Conservation (phyloP, 2,797 vertebrate species). For the Myioborus melanocephalus region DNA sequence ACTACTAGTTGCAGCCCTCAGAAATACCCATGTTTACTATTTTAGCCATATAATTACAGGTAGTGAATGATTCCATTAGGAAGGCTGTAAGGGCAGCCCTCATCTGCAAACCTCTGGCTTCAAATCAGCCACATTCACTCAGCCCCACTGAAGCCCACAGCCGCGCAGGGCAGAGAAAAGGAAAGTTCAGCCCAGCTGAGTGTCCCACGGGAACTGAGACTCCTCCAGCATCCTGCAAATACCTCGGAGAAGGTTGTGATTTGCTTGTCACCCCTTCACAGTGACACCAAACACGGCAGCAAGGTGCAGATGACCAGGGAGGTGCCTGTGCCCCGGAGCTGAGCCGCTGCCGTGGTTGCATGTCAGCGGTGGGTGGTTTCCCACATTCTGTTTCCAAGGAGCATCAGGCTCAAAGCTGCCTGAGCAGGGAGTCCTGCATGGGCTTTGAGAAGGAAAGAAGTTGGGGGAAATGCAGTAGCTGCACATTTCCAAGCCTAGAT, state of each 20-base stretch:
- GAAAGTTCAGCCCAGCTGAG: not conserved
- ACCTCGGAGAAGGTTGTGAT: not conserved
- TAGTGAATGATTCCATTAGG: constrained; percentile 47
- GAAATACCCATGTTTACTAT: constrained; percentile 46
- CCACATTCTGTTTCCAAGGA: not conserved
- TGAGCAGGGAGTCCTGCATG: not conserved
- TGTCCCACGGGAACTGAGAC: not conserved
- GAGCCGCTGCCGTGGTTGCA: not conserved
- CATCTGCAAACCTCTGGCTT: not conserved
- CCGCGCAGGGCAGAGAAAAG: not conserved
- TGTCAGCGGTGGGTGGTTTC: constrained; percentile 29
- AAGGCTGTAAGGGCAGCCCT: not conserved
- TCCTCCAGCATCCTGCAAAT: not conserved
- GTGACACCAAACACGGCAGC: not conserved
- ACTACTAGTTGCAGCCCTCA: constrained; percentile 21
- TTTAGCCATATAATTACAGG: constrained; percentile 53
- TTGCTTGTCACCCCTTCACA: not conserved
- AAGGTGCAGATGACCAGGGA: not conserved
- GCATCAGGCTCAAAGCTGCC: not conserved
- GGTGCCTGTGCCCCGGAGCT: not conserved
- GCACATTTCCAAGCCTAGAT: not conserved
- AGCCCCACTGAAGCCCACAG: not conserved
- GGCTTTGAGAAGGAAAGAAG: not conserved
- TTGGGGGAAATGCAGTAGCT: not conserved
- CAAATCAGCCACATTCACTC: not conserved